phyloP scores from a whole-genome alignment of 2,888 invertebrate species.

The Halictus ligatus region DNA sequence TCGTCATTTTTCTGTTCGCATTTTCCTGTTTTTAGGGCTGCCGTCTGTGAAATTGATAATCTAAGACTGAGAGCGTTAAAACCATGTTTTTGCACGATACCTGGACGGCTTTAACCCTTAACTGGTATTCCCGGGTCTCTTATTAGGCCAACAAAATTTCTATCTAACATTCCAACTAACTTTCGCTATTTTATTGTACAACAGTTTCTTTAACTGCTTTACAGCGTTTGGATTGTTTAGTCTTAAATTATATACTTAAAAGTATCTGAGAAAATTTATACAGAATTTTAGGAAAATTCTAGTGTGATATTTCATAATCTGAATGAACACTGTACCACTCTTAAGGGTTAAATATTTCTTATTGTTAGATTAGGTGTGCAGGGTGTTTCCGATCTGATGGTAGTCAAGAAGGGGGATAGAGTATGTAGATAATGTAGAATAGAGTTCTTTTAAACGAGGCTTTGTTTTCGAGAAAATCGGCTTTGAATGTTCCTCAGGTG shows the following conservation, averaged over 20 bases:
- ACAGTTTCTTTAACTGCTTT: neutral
- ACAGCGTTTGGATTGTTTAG: neutral
- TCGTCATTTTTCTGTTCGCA: neutral
- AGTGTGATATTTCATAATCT: neutral
- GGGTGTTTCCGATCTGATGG: neutral
- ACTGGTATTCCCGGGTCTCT: neutral
- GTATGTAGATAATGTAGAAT: neutral
- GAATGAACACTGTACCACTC: neutral
- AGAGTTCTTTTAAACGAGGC: neutral
- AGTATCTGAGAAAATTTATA: neutral
- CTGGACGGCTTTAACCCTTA: neutral
- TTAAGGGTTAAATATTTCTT: neutral
- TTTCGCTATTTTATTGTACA: too few relatives aligned
- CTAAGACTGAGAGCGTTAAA: neutral
- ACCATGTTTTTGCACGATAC: neutral
- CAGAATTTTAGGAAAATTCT: neutral
- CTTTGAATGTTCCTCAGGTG: neutral
- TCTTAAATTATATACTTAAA: neutral
- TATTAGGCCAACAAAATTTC: neutral
- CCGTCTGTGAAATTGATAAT: conserved; percentile 5
- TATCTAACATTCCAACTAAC: too few relatives aligned
- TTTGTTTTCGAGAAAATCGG: neutral
- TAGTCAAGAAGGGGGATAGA: neutral
- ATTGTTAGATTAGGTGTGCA: neutral
- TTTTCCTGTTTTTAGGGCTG: neutral